A percentile compares a stretch with the other conserved stretches of the same genome.
phyloP scores from a whole-genome alignment of 2,113 vertebrate species.

The Phalacrocorax brasilianus region DNA sequence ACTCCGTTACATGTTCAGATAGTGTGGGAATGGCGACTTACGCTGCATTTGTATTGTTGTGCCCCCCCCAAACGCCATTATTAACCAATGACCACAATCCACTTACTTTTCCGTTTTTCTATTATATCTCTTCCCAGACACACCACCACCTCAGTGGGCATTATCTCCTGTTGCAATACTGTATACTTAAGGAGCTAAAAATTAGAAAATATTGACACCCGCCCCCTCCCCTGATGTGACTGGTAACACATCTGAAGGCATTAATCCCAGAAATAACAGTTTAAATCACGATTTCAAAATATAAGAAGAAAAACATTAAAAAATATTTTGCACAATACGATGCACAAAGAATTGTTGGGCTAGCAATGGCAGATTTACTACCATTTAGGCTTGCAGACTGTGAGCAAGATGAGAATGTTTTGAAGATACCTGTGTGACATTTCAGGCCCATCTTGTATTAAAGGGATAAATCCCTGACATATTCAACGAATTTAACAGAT shows the following conservation, averaged over 20 bases:
- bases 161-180: neutral
- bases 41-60: neutral
- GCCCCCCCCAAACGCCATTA: neutral
- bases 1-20: neutral
- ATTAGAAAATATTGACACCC: neutral
- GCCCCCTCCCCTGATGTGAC: neutral
- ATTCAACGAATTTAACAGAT: neutral
- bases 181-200: neutral
- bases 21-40: fast-evolving
- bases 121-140: neutral
- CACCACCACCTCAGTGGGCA: neutral
- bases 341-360: neutral
- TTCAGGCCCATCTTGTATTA: neutral
- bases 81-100: neutral
- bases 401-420: neutral
- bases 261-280: neutral
- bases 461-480: neutral
- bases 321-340: fast-evolving
- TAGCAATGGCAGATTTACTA: neutral
- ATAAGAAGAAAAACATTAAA: neutral
- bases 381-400: neutral
- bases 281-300: neutral
- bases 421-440: neutral
- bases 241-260: neutral
- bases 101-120: neutral